phyloP scores from a whole-genome alignment of 2,113 vertebrate genomes.

The Microtus richardsoni region DNA sequence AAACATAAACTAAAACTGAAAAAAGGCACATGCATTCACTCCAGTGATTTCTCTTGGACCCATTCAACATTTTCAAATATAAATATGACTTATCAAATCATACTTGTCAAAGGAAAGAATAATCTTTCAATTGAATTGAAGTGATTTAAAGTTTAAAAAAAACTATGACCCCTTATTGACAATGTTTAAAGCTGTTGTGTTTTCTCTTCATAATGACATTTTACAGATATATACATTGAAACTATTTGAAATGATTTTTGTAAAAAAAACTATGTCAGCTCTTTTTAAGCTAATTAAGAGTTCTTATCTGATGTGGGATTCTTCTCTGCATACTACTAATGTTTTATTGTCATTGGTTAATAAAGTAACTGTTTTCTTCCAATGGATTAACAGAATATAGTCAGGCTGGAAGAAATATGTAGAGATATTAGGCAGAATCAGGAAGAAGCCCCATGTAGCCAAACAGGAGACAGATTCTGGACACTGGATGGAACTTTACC shows the following conservation, averaged over 20 bases:
- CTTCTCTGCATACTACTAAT: no score
- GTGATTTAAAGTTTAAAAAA: neutral
- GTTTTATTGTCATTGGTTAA: no score
- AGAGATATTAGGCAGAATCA: no score
- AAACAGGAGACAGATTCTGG: no score
- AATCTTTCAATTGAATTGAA: neutral
- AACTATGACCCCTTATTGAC: neutral
- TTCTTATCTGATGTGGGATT: no score
- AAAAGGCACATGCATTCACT: neutral
- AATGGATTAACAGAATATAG: no score
- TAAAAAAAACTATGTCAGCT: neutral
- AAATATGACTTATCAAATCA: conserved; percentile 38
- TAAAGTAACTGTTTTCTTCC: no score
- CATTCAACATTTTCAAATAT: conserved; percentile 6
- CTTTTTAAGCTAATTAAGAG: neutral
- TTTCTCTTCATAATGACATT: neutral
- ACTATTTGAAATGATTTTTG: neutral
- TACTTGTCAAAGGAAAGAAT: neutral
- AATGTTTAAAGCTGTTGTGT: neutral
- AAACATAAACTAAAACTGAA: neutral
- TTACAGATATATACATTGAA: neutral
- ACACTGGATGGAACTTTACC: no score
- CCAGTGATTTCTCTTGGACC: neutral
- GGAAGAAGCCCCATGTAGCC: no score
- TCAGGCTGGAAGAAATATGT: no score